Percentiles rank a stretch among this genome's conserved stretches.
phyloP scores from a whole-genome alignment of 2,797 vertebrate genomes.

The Brachymystax lenok region DNA sequence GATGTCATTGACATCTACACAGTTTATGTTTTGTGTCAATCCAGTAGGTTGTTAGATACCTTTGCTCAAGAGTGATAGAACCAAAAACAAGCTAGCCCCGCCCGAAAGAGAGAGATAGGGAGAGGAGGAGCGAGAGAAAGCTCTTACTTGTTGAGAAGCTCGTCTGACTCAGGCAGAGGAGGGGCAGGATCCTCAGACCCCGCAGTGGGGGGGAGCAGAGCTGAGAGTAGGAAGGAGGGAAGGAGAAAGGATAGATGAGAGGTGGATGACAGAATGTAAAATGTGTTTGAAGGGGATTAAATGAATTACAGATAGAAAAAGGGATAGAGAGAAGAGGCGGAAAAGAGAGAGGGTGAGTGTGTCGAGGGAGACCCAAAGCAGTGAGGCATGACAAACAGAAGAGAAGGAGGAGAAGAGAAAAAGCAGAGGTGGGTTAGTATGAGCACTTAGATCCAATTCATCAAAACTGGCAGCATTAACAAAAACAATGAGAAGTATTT shows the following conservation, averaged over 20 bases:
- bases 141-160: conserved; percentile 94
- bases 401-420: conserved; percentile 34
- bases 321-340: conserved; percentile 25
- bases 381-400: conserved; percentile 19
- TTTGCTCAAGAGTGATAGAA: background rate
- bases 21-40: background rate
- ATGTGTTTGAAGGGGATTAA: conserved; percentile 10
- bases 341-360: conserved; percentile 28
- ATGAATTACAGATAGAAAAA: background rate
- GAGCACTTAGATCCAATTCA: conserved; percentile 45
- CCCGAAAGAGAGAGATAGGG: background rate
- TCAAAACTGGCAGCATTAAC: conserved; percentile 33
- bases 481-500: conserved; percentile 27
- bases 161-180: conserved; percentile 91
- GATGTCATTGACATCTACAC: no score
- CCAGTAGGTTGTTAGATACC: background rate
- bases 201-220: conserved; percentile 77
- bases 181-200: conserved; percentile 83
- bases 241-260: conserved; percentile 25
- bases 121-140: conserved; percentile 14
- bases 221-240: conserved; percentile 64
- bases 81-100: background rate
- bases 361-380: conserved; percentile 27
- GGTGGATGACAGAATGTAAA: conserved; percentile 22
- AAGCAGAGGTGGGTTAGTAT: conserved; percentile 67